phyloP scores from a whole-genome alignment of 2,113 vertebrate species.

The Callocephalon fimbriatum region DNA sequence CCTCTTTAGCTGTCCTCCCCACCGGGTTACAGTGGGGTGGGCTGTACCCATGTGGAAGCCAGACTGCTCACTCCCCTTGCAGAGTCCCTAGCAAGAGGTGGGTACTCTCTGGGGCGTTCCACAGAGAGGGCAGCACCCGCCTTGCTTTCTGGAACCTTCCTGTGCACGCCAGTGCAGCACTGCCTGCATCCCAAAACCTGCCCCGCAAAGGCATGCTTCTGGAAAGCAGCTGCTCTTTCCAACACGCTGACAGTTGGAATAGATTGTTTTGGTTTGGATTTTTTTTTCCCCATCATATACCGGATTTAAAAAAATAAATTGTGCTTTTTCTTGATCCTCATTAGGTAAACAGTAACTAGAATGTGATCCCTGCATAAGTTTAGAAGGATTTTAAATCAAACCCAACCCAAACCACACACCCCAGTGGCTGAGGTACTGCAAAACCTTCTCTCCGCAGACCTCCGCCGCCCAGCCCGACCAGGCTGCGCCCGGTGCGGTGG shows the following conservation, averaged over 20 bases:
- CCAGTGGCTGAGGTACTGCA: not conserved
- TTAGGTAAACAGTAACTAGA: rapidly evolving
- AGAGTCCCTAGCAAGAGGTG: not conserved
- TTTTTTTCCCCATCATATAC: rapidly evolving
- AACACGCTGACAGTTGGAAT: not conserved
- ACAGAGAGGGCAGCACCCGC: not conserved
- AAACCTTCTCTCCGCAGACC: not conserved
- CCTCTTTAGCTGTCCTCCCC: not conserved
- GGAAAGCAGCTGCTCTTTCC: not conserved
- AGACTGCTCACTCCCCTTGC: not conserved
- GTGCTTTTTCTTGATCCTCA: not conserved
- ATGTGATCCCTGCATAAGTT: not conserved
- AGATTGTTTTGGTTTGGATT: not conserved
- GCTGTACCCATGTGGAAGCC: not conserved
- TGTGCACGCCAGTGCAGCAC: not conserved
- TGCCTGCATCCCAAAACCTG: not conserved
- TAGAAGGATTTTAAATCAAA: not conserved
- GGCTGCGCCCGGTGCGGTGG: not conserved
- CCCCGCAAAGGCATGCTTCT: not conserved
- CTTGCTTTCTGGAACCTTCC: constrained; percentile 73
- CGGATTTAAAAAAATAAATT: not conserved
- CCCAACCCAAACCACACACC: not conserved
- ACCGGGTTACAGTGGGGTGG: not conserved
- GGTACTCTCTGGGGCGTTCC: not conserved
- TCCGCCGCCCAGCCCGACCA: rapidly evolving